phyloP scores from a whole-genome alignment of 2,797 vertebrate genomes.

The Sternotherus odoratus region DNA sequence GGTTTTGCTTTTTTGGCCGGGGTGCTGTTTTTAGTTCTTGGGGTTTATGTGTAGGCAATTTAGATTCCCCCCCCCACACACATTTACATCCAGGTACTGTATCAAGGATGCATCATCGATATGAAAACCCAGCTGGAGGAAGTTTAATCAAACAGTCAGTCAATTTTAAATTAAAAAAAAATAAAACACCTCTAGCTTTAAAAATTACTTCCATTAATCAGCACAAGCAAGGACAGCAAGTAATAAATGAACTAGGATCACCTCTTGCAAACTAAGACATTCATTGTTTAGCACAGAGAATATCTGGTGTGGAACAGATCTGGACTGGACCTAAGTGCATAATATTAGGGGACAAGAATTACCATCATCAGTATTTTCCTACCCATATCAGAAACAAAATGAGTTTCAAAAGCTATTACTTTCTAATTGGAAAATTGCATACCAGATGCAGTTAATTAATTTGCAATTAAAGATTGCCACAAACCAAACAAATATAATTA shows the following conservation, averaged over 20 bases:
- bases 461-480: constrained; percentile 77
- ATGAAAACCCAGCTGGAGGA: constrained; percentile 52
- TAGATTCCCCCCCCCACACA: too few relatives aligned
- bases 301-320: constrained; percentile 12
- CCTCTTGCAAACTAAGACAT: constrained; percentile 24
- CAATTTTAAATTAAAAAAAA: constrained; percentile 73
- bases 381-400: constrained; percentile 74
- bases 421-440: constrained; percentile 79
- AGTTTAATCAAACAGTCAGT: constrained; percentile 67
- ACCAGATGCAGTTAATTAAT: constrained; percentile 83
- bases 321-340: constrained; percentile 11
- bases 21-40: background rate
- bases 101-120: constrained; percentile 40
- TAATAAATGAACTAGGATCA: constrained; percentile 68
- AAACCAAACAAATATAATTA: constrained; percentile 77
- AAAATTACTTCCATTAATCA: constrained; percentile 77
- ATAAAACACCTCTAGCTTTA: constrained; percentile 67
- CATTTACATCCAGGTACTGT: background rate
- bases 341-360: constrained; percentile 53
- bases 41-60: constrained; percentile 32
- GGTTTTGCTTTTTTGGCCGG: constrained; percentile 11
- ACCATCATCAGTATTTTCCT: constrained; percentile 49
- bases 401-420: constrained; percentile 76
- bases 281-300: constrained; percentile 45
- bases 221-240: constrained; percentile 43